A percentile compares a stretch with the other conserved stretches of the same genome.
These are phyloP conservation scores for Cirrhinus mrigala DNA, from an alignment of 2,797 vertebrate species.

Conservation along the genomic window DNA sequence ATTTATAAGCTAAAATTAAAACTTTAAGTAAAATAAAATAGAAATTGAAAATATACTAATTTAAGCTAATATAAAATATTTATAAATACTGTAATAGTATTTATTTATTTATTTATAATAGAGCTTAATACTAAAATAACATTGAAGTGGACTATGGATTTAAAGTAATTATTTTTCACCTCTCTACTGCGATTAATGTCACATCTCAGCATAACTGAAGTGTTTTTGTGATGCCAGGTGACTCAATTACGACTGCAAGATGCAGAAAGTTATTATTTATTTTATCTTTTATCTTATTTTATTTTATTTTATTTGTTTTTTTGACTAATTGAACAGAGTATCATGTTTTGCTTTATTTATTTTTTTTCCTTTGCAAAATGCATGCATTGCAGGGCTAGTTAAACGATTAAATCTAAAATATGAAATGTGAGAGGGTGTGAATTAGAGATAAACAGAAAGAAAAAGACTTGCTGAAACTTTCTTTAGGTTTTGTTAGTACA, in stretches of 20 bases:
- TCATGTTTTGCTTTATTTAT: not conserved
- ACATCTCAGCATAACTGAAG: not conserved
- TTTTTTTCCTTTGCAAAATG: not conserved
- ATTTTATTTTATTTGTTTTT: not conserved
- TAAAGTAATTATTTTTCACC: too few relatives aligned
- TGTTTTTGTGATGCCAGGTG: not conserved
- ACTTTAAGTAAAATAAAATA: too few relatives aligned
- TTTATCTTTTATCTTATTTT: too few relatives aligned
- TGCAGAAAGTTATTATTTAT: too few relatives aligned
- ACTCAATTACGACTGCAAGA: not conserved
- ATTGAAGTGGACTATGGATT: too few relatives aligned
- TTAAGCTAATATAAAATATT: too few relatives aligned
- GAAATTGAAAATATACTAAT: too few relatives aligned
- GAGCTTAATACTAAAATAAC: too few relatives aligned
- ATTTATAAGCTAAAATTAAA: too few relatives aligned
- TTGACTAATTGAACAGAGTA: not conserved
- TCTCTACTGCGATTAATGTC: not conserved
- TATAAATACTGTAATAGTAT: too few relatives aligned
- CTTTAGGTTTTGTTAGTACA: constrained; percentile 56
- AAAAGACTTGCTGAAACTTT: constrained; percentile 43
- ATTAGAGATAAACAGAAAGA: constrained; percentile 21
- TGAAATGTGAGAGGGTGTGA: constrained; percentile 4
- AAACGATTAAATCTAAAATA: not conserved
- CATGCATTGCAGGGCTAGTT: not conserved
- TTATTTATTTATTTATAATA: too few relatives aligned